These are phyloP conservation scores for Eriocheir sinensis DNA, from an alignment of 1,140 invertebrate species.

Conservation along the genomic window DNA sequence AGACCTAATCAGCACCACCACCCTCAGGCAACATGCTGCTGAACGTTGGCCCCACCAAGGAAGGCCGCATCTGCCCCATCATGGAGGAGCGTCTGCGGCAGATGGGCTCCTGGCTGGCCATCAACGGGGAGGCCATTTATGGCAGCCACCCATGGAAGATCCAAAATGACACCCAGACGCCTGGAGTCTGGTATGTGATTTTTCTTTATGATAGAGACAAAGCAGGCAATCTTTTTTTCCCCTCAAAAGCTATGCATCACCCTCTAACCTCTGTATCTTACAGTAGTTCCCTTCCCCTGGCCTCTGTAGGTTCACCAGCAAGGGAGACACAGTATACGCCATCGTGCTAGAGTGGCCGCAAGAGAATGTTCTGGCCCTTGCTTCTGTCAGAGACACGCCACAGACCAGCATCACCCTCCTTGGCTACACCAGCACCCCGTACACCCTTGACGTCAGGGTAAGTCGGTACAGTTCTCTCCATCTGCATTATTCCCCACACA, in stretches of 20 bases:
- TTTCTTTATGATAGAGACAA: background rate
- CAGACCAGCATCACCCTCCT: background rate
- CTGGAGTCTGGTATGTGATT: conserved; percentile 41
- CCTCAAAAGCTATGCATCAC: too few relatives aligned
- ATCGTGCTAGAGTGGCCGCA: conserved; percentile 8
- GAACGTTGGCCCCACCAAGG: conserved; percentile 95
- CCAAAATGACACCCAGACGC: conserved; percentile 82
- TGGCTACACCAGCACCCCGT: background rate
- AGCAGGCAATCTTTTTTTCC: too few relatives aligned
- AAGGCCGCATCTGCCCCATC: conserved; percentile 93
- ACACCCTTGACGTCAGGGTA: background rate
- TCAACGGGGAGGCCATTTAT: conserved; percentile 96
- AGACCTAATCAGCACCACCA: background rate
- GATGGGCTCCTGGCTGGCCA: conserved; percentile 88
- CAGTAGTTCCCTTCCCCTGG: background rate
- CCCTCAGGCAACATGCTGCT: conserved; percentile 88
- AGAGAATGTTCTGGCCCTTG: background rate
- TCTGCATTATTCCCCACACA: too few relatives aligned
- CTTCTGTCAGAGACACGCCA: background rate
- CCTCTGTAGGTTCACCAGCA: background rate
- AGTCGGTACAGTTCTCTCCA: too few relatives aligned
- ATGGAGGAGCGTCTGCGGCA: conserved; percentile 89
- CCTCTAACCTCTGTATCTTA: too few relatives aligned
- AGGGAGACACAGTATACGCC: background rate
- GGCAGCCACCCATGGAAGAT: conserved; percentile 88